Conservation (phyloP, 2,113 vertebrate species). For the Prionailurus viverrinus region DNA sequence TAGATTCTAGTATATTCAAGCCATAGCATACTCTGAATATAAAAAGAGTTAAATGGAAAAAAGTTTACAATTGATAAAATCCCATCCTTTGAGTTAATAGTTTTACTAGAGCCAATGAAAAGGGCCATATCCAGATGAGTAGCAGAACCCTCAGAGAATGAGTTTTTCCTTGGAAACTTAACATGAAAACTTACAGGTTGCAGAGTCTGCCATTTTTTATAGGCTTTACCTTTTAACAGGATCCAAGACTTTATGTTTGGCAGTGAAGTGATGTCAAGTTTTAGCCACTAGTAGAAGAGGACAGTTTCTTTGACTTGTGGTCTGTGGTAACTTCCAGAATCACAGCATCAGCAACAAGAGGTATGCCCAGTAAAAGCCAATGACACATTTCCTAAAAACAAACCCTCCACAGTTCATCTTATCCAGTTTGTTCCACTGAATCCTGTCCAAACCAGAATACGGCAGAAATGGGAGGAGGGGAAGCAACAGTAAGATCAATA, state of each 20-base stretch:
- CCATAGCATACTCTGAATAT: not conserved
- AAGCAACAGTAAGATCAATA: not conserved
- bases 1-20: conserved; percentile 17
- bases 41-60: not conserved
- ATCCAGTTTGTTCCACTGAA: not conserved
- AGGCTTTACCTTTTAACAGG: conserved; percentile 5
- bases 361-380: not conserved
- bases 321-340: conserved; percentile 36
- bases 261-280: not conserved
- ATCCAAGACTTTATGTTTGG: not conserved
- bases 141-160: not conserved
- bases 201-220: not conserved
- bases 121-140: not conserved
- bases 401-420: not conserved
- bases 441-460: not conserved
- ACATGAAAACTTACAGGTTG: conserved; percentile 7
- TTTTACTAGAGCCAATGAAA: not conserved
- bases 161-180: conserved; percentile 18
- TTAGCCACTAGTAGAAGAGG: not conserved
- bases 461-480: not conserved
- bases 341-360: not conserved
- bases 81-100: not conserved
- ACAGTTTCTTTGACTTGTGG: not conserved
- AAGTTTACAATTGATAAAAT: not conserved
- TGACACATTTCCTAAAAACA: conserved; percentile 33